phyloP scores from a whole-genome alignment of 1,140 invertebrate species.

The Ladona fulva region DNA sequence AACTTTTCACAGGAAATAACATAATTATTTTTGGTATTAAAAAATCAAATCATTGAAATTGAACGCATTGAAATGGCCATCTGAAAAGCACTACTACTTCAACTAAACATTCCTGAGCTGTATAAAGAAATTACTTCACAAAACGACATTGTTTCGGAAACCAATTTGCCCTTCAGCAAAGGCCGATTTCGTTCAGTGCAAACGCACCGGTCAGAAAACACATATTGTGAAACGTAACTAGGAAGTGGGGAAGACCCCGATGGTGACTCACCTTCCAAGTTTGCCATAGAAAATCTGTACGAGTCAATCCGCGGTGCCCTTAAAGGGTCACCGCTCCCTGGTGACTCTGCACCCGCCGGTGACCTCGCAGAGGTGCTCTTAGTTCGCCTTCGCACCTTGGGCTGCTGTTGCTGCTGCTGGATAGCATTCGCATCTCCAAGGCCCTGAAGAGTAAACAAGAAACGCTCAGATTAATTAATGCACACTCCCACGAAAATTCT shows the following conservation, averaged over 20 bases:
- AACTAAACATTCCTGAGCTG: too few species aligned
- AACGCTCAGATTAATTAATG: background rate
- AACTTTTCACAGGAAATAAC: too few species aligned
- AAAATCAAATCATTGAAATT: too few species aligned
- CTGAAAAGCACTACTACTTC: too few species aligned
- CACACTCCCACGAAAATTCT: too few species aligned
- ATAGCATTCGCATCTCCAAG: background rate
- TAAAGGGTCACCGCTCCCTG: background rate
- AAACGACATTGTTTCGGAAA: too few species aligned
- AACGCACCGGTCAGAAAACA: too few species aligned
- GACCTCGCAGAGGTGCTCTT: background rate
- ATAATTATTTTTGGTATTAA: too few species aligned
- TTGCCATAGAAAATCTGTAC: constrained; percentile 86
- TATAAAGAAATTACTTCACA: too few species aligned
- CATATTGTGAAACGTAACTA: background rate
- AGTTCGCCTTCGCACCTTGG: background rate
- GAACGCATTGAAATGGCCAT: too few species aligned
- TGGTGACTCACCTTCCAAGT: constrained; percentile 58
- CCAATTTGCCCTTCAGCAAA: too few species aligned
- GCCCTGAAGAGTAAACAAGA: background rate
- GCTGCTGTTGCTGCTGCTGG: background rate
- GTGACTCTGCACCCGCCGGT: background rate
- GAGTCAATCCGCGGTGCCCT: constrained; percentile 65
- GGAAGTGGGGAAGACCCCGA: background rate
- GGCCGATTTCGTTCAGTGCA: too few species aligned